Evolutionary conservation across 2,888 invertebrate genomes (phyloP), one percentile per base, ranked within the genome.

Genomic region (Drosophila putrida): DNA sequence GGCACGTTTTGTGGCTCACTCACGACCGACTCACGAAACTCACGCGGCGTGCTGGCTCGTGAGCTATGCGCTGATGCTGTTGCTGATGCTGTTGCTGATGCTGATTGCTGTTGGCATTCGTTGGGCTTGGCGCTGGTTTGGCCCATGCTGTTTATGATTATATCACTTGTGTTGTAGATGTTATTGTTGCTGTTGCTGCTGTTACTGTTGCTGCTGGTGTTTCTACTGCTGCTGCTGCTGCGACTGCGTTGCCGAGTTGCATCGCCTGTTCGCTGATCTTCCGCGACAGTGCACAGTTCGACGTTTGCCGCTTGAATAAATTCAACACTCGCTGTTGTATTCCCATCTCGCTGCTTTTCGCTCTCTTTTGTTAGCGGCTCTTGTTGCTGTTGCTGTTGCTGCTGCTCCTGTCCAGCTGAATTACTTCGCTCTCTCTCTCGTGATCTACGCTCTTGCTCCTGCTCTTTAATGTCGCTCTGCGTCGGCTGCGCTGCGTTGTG

Each of bases 1-100:
- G 80, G 82, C 41, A 43, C 59, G 5, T n/a, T 10, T 43, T 31
- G 70, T 59, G 55, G 38, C 50, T 68, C 75, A 44, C 66, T 61
- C 71, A 87, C 51, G 20, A 78, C 11, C 51, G 90, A 87, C 70
- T 91, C 91, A 75, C 91, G 91, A 65, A 90, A 91, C 63, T 87
- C 83, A 65, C 88, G 88, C 60, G 88, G 78, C 64, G 85, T 80
- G 66, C 82, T 84, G 47, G 84, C 76, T 10, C 84, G 84, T 41
- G 83, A 75, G 64, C 74, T 78, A 28, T 69, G 68, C n/a, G 71
- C 64, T 54, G 85, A 85, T 55, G 60, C 11, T 46, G 63, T 10
- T 58, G 51, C 67, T 54, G 85, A 85, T 55, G 60, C 11, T 46
- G 63, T 10, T 58, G 51, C 67, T 20, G 20, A 67, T n/a, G 71